Conservation (phyloP, 2,888 invertebrate genomes). For the Sphaeridia pumilis region DNA sequence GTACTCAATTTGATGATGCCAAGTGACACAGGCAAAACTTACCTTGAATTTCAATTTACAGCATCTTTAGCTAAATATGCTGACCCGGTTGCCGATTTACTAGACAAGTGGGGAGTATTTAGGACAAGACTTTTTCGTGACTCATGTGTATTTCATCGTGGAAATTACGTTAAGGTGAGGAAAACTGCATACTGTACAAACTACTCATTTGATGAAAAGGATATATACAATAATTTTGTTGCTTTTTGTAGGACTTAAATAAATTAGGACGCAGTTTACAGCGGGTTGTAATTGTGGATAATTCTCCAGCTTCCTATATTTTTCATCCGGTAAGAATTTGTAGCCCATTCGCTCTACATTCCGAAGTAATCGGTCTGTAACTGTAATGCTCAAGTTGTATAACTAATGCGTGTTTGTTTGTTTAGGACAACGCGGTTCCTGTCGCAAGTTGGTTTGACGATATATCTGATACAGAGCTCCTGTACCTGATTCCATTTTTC, state of each 20-base stretch:
- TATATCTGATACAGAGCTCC: conserved; percentile 89
- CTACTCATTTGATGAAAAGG: no score
- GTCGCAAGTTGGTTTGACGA: conserved; percentile 99
- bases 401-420: background rate
- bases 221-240: background rate
- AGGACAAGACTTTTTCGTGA: conserved; percentile 94
- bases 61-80: conserved; percentile 60
- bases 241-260: conserved; percentile 71
- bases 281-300: conserved; percentile 96
- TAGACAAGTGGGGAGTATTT: conserved; percentile 96
- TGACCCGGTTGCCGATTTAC: conserved; percentile 95
- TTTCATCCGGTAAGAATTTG: conserved; percentile 75
- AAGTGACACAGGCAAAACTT: background rate
- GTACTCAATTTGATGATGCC: background rate
- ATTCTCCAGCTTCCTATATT: conserved; percentile 98
- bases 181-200: background rate
- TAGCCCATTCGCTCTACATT: background rate
- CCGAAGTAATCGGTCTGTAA: background rate
- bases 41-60: conserved; percentile 3
- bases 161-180: conserved; percentile 84
- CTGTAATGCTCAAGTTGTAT: background rate
- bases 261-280: conserved; percentile 91
- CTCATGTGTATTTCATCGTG: conserved; percentile 98
- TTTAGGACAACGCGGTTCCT: conserved; percentile 53
- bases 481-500: conserved; percentile 95